Conservation (phyloP, 2,888 invertebrate species). For the Dysmachus trigonus region DNA sequence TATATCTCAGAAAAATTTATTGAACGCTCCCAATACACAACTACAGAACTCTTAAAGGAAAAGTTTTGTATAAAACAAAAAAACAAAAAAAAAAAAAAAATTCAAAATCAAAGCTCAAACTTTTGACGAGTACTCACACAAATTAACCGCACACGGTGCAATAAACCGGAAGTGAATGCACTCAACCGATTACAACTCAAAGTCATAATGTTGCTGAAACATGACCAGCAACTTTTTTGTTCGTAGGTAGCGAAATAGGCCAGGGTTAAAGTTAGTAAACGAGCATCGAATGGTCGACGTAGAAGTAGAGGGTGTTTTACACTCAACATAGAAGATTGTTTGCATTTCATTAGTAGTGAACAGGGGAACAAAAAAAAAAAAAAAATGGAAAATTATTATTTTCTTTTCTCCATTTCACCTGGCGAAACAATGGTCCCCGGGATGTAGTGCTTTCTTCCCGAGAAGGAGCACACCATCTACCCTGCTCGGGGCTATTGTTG, state of each 20-base stretch:
- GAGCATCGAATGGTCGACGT: not conserved
- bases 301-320: not conserved
- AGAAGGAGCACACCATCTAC: not conserved
- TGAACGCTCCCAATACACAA: too few species aligned
- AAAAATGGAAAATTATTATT: not conserved
- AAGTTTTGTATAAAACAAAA: not conserved
- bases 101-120: not conserved
- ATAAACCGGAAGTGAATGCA: not conserved
- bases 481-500: not conserved
- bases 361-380: not conserved
- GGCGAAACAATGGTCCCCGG: not conserved
- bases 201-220: not conserved
- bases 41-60: not conserved
- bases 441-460: not conserved
- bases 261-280: not conserved
- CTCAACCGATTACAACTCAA: not conserved
- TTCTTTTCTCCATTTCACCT: not conserved
- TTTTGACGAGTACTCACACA: not conserved
- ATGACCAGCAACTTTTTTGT: not conserved
- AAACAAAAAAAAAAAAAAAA: not conserved
- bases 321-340: not conserved
- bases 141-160: not conserved
- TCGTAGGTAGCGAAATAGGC: not conserved
- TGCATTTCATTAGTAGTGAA: slow-evolving; percentile 25
- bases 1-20: too few species aligned